A percentile compares a stretch with the other conserved stretches of the same genome.
phyloP scores from a whole-genome alignment of 37 sponge, comb jelly and placozoan genomes.

The Axinella damicornis region DNA sequence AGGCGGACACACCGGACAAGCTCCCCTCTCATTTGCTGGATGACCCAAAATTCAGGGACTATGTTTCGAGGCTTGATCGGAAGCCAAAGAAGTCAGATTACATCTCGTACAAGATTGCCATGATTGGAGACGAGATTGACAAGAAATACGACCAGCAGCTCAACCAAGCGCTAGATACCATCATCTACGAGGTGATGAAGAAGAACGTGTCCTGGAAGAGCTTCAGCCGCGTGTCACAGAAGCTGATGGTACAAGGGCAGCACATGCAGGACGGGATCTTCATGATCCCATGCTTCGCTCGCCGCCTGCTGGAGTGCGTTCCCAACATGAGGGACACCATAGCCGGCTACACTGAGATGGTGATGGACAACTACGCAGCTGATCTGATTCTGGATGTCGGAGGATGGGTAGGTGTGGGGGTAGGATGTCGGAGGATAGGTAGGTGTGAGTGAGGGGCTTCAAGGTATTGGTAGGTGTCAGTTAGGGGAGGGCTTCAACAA shows the following conservation, averaged over 20 bases:
- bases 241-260: slow-evolving; percentile 9
- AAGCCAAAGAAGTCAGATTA: neutral
- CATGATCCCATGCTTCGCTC: slow-evolving; percentile 23
- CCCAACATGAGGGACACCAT: slow-evolving; percentile 20
- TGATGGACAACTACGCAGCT: slow-evolving; percentile 53
- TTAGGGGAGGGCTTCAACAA: no score
- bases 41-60: slow-evolving; percentile 12
- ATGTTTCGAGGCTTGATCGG: neutral
- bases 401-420: slow-evolving; percentile 82
- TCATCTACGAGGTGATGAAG: slow-evolving; percentile 18
- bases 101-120: slow-evolving; percentile 22
- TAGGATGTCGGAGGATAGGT: slow-evolving; percentile 3
- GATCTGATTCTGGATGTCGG: slow-evolving; percentile 29
- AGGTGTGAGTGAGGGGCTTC: neutral
- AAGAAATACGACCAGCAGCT: slow-evolving; percentile 12
- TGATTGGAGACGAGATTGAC: slow-evolving; percentile 40
- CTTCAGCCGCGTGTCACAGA: slow-evolving; percentile 6
- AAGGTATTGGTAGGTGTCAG: no score
- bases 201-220: neutral
- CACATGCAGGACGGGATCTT: slow-evolving; percentile 34
- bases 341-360: slow-evolving; percentile 2
- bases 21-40: neutral
- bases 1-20: no score
- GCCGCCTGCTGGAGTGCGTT: slow-evolving; percentile 28
- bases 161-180: slow-evolving; percentile 36